phyloP scores from a whole-genome alignment of 2,113 vertebrate species.

The Antennarius striatus region DNA sequence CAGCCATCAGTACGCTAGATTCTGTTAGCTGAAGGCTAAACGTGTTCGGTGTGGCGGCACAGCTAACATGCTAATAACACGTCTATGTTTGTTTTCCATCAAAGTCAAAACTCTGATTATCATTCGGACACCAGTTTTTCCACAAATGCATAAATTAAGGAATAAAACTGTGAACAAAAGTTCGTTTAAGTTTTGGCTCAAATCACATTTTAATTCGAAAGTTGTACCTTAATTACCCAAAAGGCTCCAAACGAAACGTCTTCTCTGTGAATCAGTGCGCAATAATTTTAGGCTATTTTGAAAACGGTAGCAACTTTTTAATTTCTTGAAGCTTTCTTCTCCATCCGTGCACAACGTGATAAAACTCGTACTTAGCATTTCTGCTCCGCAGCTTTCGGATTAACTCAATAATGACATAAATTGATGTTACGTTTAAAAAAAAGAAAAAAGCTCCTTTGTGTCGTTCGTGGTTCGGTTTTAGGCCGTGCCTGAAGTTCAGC shows the following conservation, averaged over 20 bases:
- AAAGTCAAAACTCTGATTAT: conserved; percentile 6
- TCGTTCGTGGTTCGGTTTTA: conserved; percentile 57
- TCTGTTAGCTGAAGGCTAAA: conserved; percentile 44
- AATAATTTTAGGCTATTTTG: conserved; percentile 14
- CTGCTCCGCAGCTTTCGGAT: conserved; percentile 39
- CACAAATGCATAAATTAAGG: too few relatives aligned
- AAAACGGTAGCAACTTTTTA: too few relatives aligned
- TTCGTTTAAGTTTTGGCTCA: conserved; percentile 2
- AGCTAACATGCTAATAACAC: conserved; percentile 10
- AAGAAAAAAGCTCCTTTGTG: conserved; percentile 15
- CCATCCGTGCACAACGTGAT: background rate
- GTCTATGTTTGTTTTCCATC: conserved; percentile 37
- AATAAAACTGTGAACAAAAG: too few relatives aligned
- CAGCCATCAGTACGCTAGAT: conserved; percentile 38
- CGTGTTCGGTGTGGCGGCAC: conserved; percentile 37
- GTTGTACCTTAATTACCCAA: conserved; percentile 8
- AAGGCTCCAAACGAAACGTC: conserved; percentile 59
- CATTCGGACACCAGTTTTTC: background rate
- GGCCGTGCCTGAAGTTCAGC: conserved; percentile 43
- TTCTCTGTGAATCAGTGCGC: background rate
- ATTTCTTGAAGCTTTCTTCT: background rate
- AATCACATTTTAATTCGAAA: background rate
- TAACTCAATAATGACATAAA: conserved; percentile 30
- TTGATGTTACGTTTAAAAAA: conserved; percentile 31
- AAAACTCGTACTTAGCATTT: conserved; percentile 17